phyloP scores from a whole-genome alignment of 2,888 invertebrate species.

The Erannis defoliaria region DNA sequence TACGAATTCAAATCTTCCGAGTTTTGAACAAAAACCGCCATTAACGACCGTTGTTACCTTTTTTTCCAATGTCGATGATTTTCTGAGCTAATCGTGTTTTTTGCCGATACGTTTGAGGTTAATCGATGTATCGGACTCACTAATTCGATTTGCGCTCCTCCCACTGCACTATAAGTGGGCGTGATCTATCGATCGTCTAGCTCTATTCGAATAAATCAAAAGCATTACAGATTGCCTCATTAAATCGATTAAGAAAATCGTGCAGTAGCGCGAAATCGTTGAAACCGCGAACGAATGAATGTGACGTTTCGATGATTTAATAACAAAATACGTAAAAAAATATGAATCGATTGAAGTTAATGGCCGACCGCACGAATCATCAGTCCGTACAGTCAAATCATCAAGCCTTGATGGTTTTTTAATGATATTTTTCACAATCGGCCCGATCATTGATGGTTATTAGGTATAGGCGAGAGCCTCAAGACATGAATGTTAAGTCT shows the following conservation, averaged over 20 bases:
- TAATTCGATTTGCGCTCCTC: slow-evolving; percentile 85
- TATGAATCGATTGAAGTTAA: slow-evolving; percentile 84
- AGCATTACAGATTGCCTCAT: slow-evolving; percentile 17
- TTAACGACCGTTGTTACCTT: slow-evolving; percentile 82
- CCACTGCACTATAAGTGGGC: slow-evolving; percentile 77
- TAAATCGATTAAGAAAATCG: slow-evolving; percentile 16
- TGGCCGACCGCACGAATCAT: slow-evolving; percentile 75
- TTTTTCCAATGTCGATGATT: slow-evolving; percentile 84
- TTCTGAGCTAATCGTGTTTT: slow-evolving; percentile 84
- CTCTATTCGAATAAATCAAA: slow-evolving; percentile 52
- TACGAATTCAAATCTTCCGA: slow-evolving; percentile 86
- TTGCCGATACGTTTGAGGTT: slow-evolving; percentile 77
- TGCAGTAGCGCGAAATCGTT: slow-evolving; percentile 54
- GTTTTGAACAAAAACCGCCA: slow-evolving; percentile 85
- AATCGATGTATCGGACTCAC: slow-evolving; percentile 82
- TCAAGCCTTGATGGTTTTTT: slow-evolving; percentile 86
- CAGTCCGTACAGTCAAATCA: slow-evolving; percentile 76
- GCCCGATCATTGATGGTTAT: slow-evolving; percentile 84
- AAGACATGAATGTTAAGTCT: slow-evolving; percentile 69
- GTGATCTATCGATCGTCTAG: slow-evolving; percentile 78
- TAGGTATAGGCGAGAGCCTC: slow-evolving; percentile 81
- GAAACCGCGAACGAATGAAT: slow-evolving; percentile 56
- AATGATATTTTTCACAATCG: slow-evolving; percentile 88
- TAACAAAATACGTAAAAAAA: slow-evolving; percentile 64
- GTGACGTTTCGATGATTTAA: slow-evolving; percentile 78